These are phyloP conservation scores for Heliopora coerulea DNA, from an alignment of 92 coral and sea anemone genomes.

Conservation along the genomic window DNA sequence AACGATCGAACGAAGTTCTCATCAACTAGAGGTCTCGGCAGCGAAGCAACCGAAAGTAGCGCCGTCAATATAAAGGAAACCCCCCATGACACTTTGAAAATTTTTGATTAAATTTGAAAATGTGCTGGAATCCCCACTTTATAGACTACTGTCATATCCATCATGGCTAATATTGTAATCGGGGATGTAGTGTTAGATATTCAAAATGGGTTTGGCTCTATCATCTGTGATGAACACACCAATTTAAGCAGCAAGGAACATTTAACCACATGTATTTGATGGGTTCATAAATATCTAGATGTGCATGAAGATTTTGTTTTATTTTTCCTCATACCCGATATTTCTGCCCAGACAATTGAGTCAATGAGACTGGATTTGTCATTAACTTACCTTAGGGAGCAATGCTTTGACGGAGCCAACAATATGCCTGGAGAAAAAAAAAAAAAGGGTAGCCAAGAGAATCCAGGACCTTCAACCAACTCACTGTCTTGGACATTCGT, in stretches of 20 bases:
- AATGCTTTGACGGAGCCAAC: conserved; percentile 71
- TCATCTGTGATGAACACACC: conserved; percentile 65
- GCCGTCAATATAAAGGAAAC: too few species aligned
- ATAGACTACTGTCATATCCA: conserved; percentile 38
- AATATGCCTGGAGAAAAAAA: conserved; percentile 71
- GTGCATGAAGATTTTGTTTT: too few species aligned
- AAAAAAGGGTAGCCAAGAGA: conserved; percentile 56
- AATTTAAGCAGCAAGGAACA: conserved; percentile 62
- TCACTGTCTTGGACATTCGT: conserved; percentile 68
- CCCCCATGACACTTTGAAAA: too few species aligned
- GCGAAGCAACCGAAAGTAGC: too few species aligned
- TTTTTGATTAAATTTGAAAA: too few species aligned
- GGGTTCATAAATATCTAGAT: conserved; percentile 45
- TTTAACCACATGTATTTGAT: conserved; percentile 55
- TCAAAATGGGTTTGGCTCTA: conserved; percentile 47
- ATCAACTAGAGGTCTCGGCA: too few species aligned
- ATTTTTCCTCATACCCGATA: conserved; percentile 17
- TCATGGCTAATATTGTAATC: conserved; percentile 44
- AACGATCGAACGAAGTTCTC: too few species aligned
- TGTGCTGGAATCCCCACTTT: too few species aligned
- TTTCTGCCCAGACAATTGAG: conserved; percentile 6
- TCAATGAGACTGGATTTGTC: conserved; percentile 50
- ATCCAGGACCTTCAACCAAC: conserved; percentile 66
- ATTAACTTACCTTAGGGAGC: conserved; percentile 57
- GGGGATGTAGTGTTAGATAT: too few species aligned